A percentile compares a stretch with the other conserved stretches of the same genome.
phyloP scores from a whole-genome alignment of 2,888 invertebrate genomes.

The Sarcophaga subvicina region DNA sequence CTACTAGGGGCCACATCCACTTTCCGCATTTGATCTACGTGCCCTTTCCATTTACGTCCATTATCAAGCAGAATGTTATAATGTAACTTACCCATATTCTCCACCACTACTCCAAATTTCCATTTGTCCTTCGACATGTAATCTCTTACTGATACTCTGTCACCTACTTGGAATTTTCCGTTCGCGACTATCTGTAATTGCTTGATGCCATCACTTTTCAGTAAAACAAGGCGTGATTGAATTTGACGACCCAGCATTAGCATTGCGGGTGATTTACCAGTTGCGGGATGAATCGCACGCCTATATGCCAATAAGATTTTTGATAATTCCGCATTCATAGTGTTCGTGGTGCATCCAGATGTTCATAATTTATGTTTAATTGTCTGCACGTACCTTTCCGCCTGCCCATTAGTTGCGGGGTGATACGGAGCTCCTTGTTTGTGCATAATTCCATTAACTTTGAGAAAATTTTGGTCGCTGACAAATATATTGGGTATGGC shows the following conservation, averaged over 20 bases:
- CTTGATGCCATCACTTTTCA: too few species aligned
- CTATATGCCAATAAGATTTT: conserved; percentile 31
- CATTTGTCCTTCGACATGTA: conserved; percentile 60
- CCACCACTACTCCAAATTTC: conserved; percentile 49
- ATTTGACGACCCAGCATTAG: conserved; percentile 34
- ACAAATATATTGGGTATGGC: conserved; percentile 58
- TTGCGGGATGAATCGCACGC: conserved; percentile 1
- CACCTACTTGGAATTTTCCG: too few species aligned
- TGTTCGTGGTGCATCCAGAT: background rate
- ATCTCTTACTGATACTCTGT: conserved; percentile 59
- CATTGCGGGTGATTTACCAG: conserved; percentile 21
- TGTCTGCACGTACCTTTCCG: conserved; percentile 25
- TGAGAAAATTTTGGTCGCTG: conserved; percentile 61
- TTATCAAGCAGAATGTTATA: conserved; percentile 54
- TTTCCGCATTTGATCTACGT: conserved; percentile 48
- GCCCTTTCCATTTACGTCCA: conserved; percentile 47
- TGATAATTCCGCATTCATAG: background rate
- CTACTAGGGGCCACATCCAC: too few species aligned
- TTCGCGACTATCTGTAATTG: too few species aligned
- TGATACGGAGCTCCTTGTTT: conserved; percentile 54
- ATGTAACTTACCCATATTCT: conserved; percentile 47
- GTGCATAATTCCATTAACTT: conserved; percentile 49
- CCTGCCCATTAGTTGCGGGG: conserved; percentile 46
- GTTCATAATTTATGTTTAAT: conserved; percentile 12
- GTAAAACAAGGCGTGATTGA: conserved; percentile 19